These are phyloP conservation scores for Coilia nasus DNA, from an alignment of 2,797 vertebrate species.

Conservation along the genomic window DNA sequence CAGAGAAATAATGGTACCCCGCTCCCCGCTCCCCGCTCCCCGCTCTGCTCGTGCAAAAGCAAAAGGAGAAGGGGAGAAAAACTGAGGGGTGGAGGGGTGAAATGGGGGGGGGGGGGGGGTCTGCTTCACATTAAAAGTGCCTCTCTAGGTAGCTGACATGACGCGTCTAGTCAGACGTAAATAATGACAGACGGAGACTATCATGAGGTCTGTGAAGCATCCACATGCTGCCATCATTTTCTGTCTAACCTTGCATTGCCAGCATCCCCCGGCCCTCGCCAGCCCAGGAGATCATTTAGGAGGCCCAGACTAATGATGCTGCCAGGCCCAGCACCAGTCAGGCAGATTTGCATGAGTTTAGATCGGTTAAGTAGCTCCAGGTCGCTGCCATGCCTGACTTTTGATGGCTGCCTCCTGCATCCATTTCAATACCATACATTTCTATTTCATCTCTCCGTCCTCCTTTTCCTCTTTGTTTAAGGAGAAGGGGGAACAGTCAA, in stretches of 20 bases:
- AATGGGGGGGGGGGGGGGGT: conserved; percentile 71
- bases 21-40: too few species aligned
- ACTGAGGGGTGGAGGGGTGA: not conserved
- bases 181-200: conserved; percentile 99
- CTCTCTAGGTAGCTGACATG: conserved; percentile 97
- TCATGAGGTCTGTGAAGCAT: conserved; percentile 99
- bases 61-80: conserved; percentile 69
- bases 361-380: conserved; percentile 76
- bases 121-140: conserved; percentile 87
- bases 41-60: conserved; percentile 80
- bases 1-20: conserved; percentile 95
- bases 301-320: conserved; percentile 93
- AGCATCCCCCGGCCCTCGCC: conserved; percentile 82
- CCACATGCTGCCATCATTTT: conserved; percentile 95
- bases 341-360: conserved; percentile 83
- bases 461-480: conserved; percentile 31
- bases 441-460: conserved; percentile 18
- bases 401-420: conserved; percentile 63
- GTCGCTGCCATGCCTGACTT: conserved; percentile 68
- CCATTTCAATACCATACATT: conserved; percentile 51
- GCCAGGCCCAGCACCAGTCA: conserved; percentile 84
- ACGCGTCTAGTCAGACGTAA: conserved; percentile 99
- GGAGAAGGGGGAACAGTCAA: not conserved
- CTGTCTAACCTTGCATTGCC: conserved; percentile 95
- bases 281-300: conserved; percentile 93